phyloP scores from a whole-genome alignment of 2,797 vertebrate species.

The Gallinago solitaria region DNA sequence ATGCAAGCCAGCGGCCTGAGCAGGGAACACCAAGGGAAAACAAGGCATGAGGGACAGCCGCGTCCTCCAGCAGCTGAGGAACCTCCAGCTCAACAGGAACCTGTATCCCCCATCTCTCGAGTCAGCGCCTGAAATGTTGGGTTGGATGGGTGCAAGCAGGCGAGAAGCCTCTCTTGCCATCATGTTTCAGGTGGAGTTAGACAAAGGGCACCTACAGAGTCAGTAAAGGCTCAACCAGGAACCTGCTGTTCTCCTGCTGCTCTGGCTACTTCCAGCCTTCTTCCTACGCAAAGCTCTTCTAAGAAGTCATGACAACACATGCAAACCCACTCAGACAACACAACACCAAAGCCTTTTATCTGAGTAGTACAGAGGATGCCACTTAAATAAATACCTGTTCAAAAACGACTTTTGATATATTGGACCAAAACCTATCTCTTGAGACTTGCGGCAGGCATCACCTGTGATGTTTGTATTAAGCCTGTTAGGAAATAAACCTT shows the following conservation, averaged over 20 bases:
- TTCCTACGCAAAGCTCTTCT: not conserved
- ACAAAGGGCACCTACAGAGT: not conserved
- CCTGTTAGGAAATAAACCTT: not conserved
- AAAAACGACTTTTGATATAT: not conserved
- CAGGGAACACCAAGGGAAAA: not conserved
- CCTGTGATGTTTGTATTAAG: not conserved
- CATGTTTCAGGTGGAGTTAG: not conserved
- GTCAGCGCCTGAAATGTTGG: not conserved
- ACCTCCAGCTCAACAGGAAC: not conserved
- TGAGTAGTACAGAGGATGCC: slow-evolving; percentile 12
- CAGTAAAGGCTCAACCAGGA: not conserved
- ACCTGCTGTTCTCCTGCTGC: not conserved
- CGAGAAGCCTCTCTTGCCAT: not conserved
- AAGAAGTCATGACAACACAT: not conserved
- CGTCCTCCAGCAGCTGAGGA: not conserved
- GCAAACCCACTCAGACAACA: slow-evolving; percentile 2
- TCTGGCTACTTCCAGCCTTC: not conserved
- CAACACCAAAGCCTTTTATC: slow-evolving; percentile 26
- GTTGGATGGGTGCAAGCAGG: not conserved
- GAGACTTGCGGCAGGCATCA: not conserved
- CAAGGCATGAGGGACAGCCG: not conserved
- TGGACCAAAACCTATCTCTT: not conserved
- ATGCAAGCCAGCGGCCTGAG: fast-evolving
- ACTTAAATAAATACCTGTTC: not conserved
- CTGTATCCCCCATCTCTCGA: not conserved